Evolutionary conservation across 2,888 invertebrate species (phyloP).

Genomic region (Ormyrus nitidulus): DNA sequence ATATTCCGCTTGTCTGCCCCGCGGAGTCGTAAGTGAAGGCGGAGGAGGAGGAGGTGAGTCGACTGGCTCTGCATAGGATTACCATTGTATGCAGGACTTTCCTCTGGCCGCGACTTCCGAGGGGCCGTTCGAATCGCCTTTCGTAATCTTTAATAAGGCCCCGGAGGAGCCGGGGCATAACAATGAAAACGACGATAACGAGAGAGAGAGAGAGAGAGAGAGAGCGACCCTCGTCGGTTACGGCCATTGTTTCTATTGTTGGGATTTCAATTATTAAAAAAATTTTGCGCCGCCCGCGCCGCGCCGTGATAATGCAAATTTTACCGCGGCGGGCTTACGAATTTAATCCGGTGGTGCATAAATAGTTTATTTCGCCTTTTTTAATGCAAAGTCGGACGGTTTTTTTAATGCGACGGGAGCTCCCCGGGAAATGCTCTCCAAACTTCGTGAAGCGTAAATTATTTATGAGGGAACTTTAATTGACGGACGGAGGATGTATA

Average conservation of each 20-base stretch:
- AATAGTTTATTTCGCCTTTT: no score
- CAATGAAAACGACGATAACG: conserved; percentile 24
- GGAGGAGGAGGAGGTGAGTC: not conserved
- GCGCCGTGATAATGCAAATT: conserved; percentile 2
- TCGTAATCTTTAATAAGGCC: conserved; percentile 44
- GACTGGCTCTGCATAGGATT: conserved; percentile 36
- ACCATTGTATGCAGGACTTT: conserved; percentile 30
- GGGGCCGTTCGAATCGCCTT: conserved; percentile 6
- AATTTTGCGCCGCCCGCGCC: not conserved
- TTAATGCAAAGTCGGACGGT: no score
- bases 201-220: no score
- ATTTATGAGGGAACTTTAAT: no score
- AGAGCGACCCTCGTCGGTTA: not conserved
- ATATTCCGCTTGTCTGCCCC: conserved; percentile 5
- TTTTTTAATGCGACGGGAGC: no score
- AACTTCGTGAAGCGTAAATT: no score
- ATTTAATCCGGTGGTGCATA: no score
- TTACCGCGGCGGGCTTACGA: not conserved
- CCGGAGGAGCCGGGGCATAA: not conserved
- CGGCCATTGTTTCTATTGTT: conserved; percentile 31
- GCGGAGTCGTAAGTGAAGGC: not conserved
- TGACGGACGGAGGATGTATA: no score
- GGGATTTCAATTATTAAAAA: conserved; percentile 4
- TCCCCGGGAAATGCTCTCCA: no score
- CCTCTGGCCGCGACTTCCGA: conserved; percentile 24